Evolutionary conservation across 2,888 invertebrate genomes (phyloP).

Genomic region (Synanthedon tipuliformis): DNA sequence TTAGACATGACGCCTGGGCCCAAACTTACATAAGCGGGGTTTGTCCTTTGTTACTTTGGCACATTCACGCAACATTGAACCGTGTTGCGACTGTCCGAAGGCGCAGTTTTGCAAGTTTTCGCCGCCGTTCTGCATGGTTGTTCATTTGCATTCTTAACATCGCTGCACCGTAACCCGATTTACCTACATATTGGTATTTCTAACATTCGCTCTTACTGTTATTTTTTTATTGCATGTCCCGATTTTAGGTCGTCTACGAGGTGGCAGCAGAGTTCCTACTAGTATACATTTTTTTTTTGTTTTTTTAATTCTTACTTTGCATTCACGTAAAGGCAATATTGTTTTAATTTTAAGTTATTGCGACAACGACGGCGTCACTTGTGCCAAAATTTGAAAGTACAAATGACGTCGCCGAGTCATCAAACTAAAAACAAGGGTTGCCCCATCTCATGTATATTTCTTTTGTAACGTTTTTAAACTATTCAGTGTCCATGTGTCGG

Average conservation of each 20-base stretch:
- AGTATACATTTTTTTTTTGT: conserved; percentile 14
- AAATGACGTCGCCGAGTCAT: conserved; percentile 35
- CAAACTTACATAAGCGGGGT: conserved; percentile 12
- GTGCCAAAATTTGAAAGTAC: conserved; percentile 15
- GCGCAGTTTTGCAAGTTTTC: conserved; percentile 51
- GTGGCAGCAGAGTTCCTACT: conserved; percentile 25
- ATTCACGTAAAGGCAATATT: conserved; percentile 33
- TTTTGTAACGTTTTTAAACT: conserved; percentile 51
- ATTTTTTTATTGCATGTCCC: conserved; percentile 54
- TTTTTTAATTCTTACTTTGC: conserved; percentile 28
- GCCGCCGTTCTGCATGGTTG: conserved; percentile 66
- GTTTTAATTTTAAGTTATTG: conserved; percentile 22
- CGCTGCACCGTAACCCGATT: conserved; percentile 61
- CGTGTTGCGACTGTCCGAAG: conserved; percentile 30
- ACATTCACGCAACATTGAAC: conserved; percentile 30
- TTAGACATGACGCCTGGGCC: not conserved
- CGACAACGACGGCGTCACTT: conserved; percentile 37
- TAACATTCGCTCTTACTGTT: conserved; percentile 48
- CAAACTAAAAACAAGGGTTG: conserved; percentile 66
- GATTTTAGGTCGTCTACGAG: conserved; percentile 50
- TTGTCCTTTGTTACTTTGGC: conserved; percentile 15
- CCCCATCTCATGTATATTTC: conserved; percentile 70
- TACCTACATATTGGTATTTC: conserved; percentile 49
- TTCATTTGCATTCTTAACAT: conserved; percentile 64
- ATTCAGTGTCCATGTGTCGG: conserved; percentile 63